phyloP scores from a whole-genome alignment of 2,113 vertebrate genomes.

The Scatophagus argus region DNA sequence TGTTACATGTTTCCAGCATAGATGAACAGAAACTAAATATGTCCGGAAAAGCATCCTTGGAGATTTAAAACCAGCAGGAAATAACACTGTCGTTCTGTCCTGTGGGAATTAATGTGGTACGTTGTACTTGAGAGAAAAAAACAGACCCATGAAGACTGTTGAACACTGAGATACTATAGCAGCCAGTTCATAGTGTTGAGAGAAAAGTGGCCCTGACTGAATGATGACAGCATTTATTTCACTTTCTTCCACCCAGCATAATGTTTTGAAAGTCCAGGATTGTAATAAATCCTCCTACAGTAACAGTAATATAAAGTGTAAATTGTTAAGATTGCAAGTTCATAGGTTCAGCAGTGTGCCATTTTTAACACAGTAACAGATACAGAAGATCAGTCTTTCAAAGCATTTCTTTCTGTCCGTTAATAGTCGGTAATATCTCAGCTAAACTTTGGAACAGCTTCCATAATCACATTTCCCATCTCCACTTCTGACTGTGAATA shows the following conservation, averaged over 20 bases:
- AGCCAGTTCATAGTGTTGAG: neutral
- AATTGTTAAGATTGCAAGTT: slow-evolving; percentile 15
- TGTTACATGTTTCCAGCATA: slow-evolving; percentile 22
- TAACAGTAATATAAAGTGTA: neutral
- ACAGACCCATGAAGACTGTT: slow-evolving; percentile 29
- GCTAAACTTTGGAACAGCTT: neutral
- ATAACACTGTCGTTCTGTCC: neutral
- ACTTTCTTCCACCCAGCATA: neutral
- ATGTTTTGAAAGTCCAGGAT: neutral
- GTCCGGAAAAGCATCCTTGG: slow-evolving; percentile 12
- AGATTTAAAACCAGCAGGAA: slow-evolving; percentile 33
- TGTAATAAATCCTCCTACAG: neutral
- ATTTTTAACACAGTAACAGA: slow-evolving; percentile 8
- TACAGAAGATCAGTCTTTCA: neutral
- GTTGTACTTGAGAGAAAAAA: slow-evolving; percentile 29
- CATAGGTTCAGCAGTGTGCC: neutral
- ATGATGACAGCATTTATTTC: neutral
- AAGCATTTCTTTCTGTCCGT: slow-evolving; percentile 3
- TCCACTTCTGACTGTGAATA: slow-evolving; percentile 5
- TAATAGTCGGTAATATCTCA: neutral
- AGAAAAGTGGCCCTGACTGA: neutral
- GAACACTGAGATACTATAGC: neutral
- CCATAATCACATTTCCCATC: slow-evolving; percentile 28
- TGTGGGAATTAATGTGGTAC: slow-evolving; percentile 44
- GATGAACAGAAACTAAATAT: slow-evolving; percentile 33